These are phyloP conservation scores for Apocrypta bakeri DNA, from an alignment of 1,140 invertebrate species.

Conservation along the genomic window DNA sequence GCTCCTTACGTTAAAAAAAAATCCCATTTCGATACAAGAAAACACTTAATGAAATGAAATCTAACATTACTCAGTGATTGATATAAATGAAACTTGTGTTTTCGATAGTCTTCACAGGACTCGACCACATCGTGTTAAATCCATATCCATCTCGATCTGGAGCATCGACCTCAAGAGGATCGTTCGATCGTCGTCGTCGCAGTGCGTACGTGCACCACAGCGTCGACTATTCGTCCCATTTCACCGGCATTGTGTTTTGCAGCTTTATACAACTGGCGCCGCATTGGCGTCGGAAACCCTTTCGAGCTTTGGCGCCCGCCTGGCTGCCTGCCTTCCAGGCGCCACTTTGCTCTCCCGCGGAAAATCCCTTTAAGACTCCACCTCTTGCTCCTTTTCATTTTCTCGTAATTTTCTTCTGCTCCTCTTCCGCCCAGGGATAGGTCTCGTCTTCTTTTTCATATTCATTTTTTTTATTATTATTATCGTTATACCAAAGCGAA, in stretches of 20 bases:
- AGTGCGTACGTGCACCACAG: not conserved
- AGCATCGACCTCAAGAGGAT: not conserved
- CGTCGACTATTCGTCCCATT: conserved; percentile 52
- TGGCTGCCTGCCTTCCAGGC: conserved; percentile 73
- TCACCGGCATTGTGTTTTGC: conserved; percentile 44
- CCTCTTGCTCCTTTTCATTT: conserved; percentile 8
- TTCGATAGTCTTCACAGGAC: too few relatives aligned
- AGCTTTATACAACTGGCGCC: conserved; percentile 44
- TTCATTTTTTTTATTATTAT: not conserved
- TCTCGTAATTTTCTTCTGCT: conserved; percentile 2
- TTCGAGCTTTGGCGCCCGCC: conserved; percentile 70
- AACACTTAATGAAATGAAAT: too few relatives aligned
- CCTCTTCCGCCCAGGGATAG: too few relatives aligned
- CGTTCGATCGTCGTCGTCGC: conserved; percentile 7
- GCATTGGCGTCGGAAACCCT: conserved; percentile 63
- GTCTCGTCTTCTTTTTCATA: not conserved
- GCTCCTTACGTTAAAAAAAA: too few relatives aligned
- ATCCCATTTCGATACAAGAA: too few relatives aligned
- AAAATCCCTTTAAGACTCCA: conserved; percentile 40
- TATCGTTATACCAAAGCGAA: not conserved
- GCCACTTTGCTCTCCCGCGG: conserved; percentile 56
- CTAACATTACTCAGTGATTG: too few relatives aligned
- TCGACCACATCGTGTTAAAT: too few relatives aligned
- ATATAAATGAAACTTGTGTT: too few relatives aligned
- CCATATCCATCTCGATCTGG: too few relatives aligned